Percentiles rank a stretch among this genome's conserved stretches.
These are phyloP conservation scores for Zapus hudsonius DNA, from an alignment of 2,113 vertebrate species.

Conservation along the genomic window DNA sequence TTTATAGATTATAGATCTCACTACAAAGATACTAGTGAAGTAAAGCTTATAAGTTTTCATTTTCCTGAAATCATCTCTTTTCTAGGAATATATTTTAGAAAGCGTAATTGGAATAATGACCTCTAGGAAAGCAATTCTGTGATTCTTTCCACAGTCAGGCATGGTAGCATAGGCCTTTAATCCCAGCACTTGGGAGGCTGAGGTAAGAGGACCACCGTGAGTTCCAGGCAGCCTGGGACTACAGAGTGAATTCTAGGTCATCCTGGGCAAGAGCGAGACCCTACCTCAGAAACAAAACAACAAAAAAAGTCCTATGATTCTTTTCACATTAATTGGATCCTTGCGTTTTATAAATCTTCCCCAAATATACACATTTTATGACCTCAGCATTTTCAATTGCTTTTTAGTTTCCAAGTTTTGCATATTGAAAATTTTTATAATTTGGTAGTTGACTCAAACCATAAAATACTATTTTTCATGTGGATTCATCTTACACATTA, in stretches of 20 bases:
- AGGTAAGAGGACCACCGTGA: no score
- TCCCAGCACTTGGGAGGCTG: no score
- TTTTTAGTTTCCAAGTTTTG: background rate
- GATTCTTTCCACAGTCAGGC: background rate
- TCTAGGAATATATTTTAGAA: background rate
- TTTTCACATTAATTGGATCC: background rate
- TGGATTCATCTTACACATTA: background rate
- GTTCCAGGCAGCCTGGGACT: no score
- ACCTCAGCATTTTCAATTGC: background rate
- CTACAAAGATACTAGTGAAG: background rate
- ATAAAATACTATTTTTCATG: background rate
- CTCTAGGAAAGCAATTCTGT: background rate
- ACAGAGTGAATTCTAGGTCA: no score
- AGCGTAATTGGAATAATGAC: background rate
- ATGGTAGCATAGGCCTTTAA: no score
- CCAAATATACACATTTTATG: background rate
- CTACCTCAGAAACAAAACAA: no score
- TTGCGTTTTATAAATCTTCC: background rate
- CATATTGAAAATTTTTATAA: background rate
- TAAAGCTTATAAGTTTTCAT: background rate
- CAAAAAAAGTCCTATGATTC: no score
- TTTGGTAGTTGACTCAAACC: background rate
- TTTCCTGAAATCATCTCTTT: background rate
- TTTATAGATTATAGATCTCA: background rate
- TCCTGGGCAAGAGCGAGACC: no score